phyloP scores from a whole-genome alignment of 2,797 vertebrate genomes.

The Spea hammondii region DNA sequence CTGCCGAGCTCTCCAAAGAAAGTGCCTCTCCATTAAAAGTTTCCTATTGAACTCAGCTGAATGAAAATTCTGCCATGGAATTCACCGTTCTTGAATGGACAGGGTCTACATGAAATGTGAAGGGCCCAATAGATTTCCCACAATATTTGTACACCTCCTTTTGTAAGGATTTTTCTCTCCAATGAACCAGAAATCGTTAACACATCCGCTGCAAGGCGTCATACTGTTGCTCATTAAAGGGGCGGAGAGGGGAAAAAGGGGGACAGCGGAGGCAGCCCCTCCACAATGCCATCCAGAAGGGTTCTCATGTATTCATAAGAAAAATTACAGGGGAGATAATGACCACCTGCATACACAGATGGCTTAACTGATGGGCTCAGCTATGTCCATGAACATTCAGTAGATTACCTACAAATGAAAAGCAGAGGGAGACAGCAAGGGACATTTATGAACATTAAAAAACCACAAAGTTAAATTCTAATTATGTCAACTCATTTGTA shows the following conservation, averaged over 20 bases:
- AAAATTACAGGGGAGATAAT: slow-evolving; percentile 76
- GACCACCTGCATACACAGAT: slow-evolving; percentile 73
- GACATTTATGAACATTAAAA: slow-evolving; percentile 1
- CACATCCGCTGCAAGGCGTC: slow-evolving; percentile 83
- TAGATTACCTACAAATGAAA: slow-evolving; percentile 28
- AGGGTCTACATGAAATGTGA: slow-evolving; percentile 82
- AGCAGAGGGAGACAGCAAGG: slow-evolving; percentile 7
- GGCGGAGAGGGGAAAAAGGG: slow-evolving; percentile 45
- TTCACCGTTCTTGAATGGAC: slow-evolving; percentile 85
- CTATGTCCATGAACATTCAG: not conserved
- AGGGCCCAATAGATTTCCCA: slow-evolving; percentile 88
- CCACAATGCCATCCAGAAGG: slow-evolving; percentile 51
- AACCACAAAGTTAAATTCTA: slow-evolving; percentile 8
- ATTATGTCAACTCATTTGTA: slow-evolving; percentile 4
- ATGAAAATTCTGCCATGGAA: slow-evolving; percentile 83
- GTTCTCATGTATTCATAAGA: slow-evolving; percentile 69
- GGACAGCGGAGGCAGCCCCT: slow-evolving; percentile 23
- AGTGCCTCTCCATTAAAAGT: slow-evolving; percentile 92
- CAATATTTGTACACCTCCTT: slow-evolving; percentile 94
- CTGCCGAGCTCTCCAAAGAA: slow-evolving; percentile 81
- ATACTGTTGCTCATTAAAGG: slow-evolving; percentile 74
- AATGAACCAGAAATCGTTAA: slow-evolving; percentile 90
- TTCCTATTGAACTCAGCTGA: slow-evolving; percentile 85
- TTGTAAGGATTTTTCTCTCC: slow-evolving; percentile 90
- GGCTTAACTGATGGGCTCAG: slow-evolving; percentile 55